phyloP scores from a whole-genome alignment of 2,113 vertebrate species.

The Oxyura jamaicensis region DNA sequence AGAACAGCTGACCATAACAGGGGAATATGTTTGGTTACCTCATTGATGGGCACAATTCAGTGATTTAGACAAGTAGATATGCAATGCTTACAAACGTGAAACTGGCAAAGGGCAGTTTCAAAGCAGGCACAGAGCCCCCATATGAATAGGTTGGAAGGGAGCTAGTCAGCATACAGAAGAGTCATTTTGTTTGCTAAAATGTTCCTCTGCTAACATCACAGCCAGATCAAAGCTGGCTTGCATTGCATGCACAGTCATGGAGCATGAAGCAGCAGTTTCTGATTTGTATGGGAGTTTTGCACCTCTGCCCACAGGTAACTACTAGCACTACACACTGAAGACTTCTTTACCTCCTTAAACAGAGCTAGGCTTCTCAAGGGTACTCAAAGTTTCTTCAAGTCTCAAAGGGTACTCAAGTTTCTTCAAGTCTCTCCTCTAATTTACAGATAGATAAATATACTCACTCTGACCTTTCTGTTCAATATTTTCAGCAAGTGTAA shows the following conservation, averaged over 20 bases:
- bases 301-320: not conserved
- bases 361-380: not conserved
- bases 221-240: not conserved
- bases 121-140: not conserved
- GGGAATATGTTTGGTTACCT: not conserved
- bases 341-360: not conserved
- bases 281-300: not conserved
- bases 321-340: not conserved
- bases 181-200: not conserved
- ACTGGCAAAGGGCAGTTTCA: not conserved
- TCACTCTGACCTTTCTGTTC: not conserved
- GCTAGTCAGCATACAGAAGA: not conserved
- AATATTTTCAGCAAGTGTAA: not conserved
- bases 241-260: fast-evolving
- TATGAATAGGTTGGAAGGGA: fast-evolving
- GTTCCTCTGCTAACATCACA: not conserved
- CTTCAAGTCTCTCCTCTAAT: not conserved
- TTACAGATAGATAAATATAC: not conserved
- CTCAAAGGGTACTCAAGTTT: not conserved
- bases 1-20: not conserved
- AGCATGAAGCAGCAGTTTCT: not conserved
- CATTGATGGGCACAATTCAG: not conserved
- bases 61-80: not conserved
- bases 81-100: not conserved
- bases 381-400: not conserved